Percentiles rank a stretch among this genome's conserved stretches.
Conservation (phyloP, 2,888 invertebrate genomes). For the Anoplius nigerrimus region DNA sequence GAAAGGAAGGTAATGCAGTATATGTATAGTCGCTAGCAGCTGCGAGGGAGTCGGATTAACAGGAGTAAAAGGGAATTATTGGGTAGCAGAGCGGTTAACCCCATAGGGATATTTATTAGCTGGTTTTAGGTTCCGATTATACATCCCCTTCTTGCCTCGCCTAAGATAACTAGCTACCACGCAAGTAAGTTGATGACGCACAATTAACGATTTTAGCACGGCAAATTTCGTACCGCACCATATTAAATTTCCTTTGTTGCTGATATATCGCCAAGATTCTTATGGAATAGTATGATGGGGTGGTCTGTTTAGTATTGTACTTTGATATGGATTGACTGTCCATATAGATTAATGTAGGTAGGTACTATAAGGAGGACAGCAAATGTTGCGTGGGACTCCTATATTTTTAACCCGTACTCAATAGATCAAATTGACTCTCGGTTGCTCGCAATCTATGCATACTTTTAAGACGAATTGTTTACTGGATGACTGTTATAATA, state of each 20-base stretch:
- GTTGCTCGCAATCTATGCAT: no score
- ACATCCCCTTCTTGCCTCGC: slow-evolving; percentile 15
- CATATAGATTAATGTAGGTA: no score
- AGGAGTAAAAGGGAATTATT: slow-evolving; percentile 55
- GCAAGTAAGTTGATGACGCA: slow-evolving; percentile 10
- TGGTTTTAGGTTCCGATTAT: slow-evolving; percentile 37
- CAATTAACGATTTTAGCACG: slow-evolving; percentile 29
- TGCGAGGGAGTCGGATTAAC: slow-evolving; percentile 46
- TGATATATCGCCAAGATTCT: no score
- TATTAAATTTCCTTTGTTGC: neutral
- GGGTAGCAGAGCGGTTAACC: slow-evolving; percentile 48
- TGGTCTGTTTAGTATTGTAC: no score
- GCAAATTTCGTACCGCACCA: neutral
- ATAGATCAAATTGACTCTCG: no score
- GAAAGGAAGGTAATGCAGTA: slow-evolving; percentile 18
- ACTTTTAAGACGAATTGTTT: no score
- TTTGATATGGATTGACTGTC: no score
- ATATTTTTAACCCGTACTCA: no score
- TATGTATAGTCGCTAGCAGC: slow-evolving; percentile 1
- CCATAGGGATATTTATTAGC: slow-evolving; percentile 50
- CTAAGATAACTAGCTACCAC: slow-evolving; percentile 28
- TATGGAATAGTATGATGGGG: no score
- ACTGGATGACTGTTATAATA: no score
- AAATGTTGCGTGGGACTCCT: no score
- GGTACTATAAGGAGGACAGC: no score